Percentiles rank a stretch among this genome's conserved stretches.
These are phyloP conservation scores for Coelogynopora nodosa DNA, from an alignment of 2,888 invertebrate genomes.

Conservation along the genomic window DNA sequence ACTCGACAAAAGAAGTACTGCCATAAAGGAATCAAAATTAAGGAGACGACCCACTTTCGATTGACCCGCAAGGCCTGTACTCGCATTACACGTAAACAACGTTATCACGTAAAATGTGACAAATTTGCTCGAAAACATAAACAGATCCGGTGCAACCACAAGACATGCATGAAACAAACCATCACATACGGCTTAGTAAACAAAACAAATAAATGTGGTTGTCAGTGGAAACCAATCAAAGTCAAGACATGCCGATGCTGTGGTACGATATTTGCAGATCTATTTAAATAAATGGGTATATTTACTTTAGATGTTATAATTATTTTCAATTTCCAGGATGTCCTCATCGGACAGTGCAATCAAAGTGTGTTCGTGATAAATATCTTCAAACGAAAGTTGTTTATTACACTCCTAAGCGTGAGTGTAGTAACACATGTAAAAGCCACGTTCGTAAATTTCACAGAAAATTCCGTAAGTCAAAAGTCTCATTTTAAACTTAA, in stretches of 20 bases:
- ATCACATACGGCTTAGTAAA: background rate
- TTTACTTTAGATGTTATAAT: background rate
- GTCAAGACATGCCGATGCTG: slow-evolving; percentile 36
- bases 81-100: background rate
- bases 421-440: background rate
- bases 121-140: background rate
- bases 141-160: slow-evolving; percentile 5
- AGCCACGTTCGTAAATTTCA: background rate
- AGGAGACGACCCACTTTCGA: background rate
- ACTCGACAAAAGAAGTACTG: background rate
- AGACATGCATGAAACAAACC: slow-evolving; percentile 7
- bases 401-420: slow-evolving; percentile 18
- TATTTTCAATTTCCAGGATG: slow-evolving; percentile 20
- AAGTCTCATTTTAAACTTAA: background rate
- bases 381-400: background rate
- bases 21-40: background rate
- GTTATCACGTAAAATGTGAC: background rate
- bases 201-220: background rate
- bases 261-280: slow-evolving; percentile 4
- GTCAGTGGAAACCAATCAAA: background rate
- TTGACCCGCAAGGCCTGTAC: background rate
- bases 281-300: background rate
- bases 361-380: slow-evolving; percentile 16
- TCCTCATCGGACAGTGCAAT: background rate
- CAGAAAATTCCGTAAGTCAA: background rate